Base-by-base conservation (phyloP, 2,888 invertebrate species). In the Thelaira solivaga region DNA sequence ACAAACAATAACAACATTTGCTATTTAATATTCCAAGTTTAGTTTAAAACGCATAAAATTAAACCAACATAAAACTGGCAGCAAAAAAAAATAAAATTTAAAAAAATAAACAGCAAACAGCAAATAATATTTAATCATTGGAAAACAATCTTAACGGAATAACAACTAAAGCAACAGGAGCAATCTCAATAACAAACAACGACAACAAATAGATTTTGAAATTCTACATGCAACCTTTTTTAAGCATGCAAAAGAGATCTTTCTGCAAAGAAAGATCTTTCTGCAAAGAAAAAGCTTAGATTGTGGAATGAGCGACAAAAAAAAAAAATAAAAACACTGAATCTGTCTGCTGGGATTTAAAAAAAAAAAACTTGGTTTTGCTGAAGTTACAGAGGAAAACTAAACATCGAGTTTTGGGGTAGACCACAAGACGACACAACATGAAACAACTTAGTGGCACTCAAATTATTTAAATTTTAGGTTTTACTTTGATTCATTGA, bases 1-100 rank as follows among this genome's bases (percentile, higher is more conserved):
- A 51, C 55, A 45, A 20, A 22, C 41, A 51, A 26, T 22, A 26
- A 11, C 31, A 31, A 10, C 29, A 22, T 16, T 8, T 22, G 31
- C 69, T 76, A 57, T 76, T 78, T 78, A 78, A 69, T 74, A 73
- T 78, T 78, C 77, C 68, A 61, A 64, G 64, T 74, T 78, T 31
- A 36, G 57, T 51, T 51, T 22, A 34, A 78, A 78, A 71, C 69
- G 74, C 78, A 78, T 78, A 78, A 74, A 78, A 78, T 78, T 69
- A 74, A 69, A 74, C 29, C 41, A 61, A 65, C 69, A 74, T 49
- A 61, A 65, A 65, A 69, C 45, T 62, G 45, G 20, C 51, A 47
- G 20, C 62, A 62, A n/a, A n/a, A n/a, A n/a, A n/a, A n/a, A n/a
- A n/a, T n/a, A n/a, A n/a, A n/a, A n/a, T n/a, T n/a, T n/a, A n/a